Conservation (phyloP, 1,140 invertebrate genomes). For the Diabrotica undecimpunctata region DNA sequence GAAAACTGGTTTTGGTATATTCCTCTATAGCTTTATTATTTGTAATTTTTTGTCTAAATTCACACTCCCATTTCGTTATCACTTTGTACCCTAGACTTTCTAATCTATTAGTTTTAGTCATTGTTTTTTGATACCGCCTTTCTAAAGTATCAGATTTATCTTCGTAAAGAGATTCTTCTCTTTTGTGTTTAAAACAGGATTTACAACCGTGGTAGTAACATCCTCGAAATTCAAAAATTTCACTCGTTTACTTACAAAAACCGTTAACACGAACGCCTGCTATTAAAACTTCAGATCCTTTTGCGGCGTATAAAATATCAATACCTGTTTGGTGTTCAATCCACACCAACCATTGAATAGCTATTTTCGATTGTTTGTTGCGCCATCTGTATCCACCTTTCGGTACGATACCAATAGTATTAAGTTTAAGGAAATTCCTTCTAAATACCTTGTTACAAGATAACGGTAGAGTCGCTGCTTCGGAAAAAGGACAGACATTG, state of each 20-base stretch:
- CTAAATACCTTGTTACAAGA: slow-evolving; percentile 25
- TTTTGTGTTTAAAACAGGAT: slow-evolving; percentile 5
- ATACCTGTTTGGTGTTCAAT: slow-evolving; percentile 6
- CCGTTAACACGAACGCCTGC: slow-evolving; percentile 18
- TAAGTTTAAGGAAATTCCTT: slow-evolving; percentile 21
- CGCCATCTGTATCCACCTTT: slow-evolving; percentile 9
- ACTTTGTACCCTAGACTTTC: slow-evolving; percentile 4
- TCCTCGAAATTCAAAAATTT: slow-evolving; percentile 11
- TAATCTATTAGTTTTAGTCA: slow-evolving; percentile 3
- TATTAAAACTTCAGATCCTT: slow-evolving; percentile 10
- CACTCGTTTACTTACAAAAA: slow-evolving; percentile 1
- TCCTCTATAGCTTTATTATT: slow-evolving; percentile 4
- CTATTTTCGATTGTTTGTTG: neutral
- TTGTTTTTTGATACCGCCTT: neutral
- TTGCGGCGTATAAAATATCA: slow-evolving; percentile 17
- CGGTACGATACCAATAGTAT: slow-evolving; percentile 23
- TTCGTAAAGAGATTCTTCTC: neutral
- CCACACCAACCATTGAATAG: slow-evolving; percentile 7
- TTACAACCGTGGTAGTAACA: slow-evolving; percentile 13
- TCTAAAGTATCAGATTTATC: slow-evolving; percentile 3
- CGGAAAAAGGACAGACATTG: no score
- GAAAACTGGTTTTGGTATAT: slow-evolving; percentile 5
- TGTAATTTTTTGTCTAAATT: neutral
- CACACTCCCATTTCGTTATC: slow-evolving; percentile 17
- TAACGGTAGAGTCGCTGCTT: neutral